These are phyloP conservation scores for Tipula vernalis DNA, from an alignment of 2,888 invertebrate species.

Conservation along the genomic window DNA sequence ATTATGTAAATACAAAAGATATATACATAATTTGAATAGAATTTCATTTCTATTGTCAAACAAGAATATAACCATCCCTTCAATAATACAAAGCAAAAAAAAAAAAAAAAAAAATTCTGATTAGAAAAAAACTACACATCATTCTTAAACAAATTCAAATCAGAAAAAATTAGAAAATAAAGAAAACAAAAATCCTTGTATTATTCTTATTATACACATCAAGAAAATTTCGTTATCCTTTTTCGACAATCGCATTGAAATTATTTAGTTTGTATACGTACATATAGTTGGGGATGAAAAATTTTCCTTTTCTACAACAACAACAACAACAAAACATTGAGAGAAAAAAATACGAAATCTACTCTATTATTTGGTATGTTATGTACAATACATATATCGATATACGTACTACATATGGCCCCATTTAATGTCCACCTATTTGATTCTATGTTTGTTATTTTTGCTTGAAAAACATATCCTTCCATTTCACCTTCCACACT, in stretches of 20 bases:
- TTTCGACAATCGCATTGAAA: background rate
- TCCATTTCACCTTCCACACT: background rate
- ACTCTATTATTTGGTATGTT: background rate
- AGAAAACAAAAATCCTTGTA: slow-evolving; percentile 4
- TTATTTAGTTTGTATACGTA: background rate
- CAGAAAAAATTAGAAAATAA: slow-evolving; percentile 4
- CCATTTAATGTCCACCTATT: slow-evolving; percentile 4
- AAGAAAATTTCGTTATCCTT: background rate
- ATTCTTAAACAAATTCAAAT: background rate
- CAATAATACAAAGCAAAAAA: background rate
- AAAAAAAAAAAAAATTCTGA: background rate
- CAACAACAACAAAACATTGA: background rate
- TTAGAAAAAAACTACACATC: background rate
- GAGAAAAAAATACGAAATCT: background rate
- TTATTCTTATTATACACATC: slow-evolving; percentile 4
- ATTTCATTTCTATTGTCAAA: background rate
- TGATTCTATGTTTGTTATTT: background rate
- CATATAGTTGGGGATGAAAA: background rate
- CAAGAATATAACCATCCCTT: background rate
- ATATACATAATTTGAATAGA: background rate
- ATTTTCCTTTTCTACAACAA: background rate
- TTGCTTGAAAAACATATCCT: background rate
- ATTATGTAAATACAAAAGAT: background rate
- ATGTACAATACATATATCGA: background rate
- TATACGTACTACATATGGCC: background rate